phyloP scores from a whole-genome alignment of 2,888 invertebrate genomes.

The Aphidoletes aphidimyza region DNA sequence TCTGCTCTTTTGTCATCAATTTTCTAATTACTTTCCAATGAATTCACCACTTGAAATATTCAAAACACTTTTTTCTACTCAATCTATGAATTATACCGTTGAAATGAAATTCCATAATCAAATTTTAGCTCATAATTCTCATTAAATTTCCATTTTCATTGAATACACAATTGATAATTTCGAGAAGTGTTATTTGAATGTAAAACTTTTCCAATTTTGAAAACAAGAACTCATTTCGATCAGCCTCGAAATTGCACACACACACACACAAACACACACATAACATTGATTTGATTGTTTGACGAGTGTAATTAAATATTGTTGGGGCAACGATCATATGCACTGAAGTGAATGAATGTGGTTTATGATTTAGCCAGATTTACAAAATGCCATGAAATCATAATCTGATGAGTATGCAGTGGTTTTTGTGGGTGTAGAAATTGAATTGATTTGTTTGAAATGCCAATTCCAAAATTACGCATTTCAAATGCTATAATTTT shows the following conservation, averaged over 20 bases:
- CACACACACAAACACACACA: background rate
- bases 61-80: too few relatives aligned
- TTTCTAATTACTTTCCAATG: too few relatives aligned
- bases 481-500: background rate
- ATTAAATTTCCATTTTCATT: background rate
- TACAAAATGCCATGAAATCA: constrained; percentile 7
- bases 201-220: background rate
- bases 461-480: background rate
- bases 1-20: too few relatives aligned
- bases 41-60: too few relatives aligned
- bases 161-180: background rate
- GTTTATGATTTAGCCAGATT: constrained; percentile 15
- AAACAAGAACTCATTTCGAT: background rate
- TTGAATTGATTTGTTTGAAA: constrained; percentile 50
- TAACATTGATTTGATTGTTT: background rate
- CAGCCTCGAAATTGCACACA: background rate
- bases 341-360: background rate
- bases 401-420: constrained; percentile 43
- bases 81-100: too few relatives aligned
- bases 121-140: background rate
- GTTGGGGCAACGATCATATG: background rate
- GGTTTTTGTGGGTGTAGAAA: background rate
- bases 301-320: constrained; percentile 28
- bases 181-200: background rate
- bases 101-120: too few relatives aligned